Evolutionary conservation across 2,113 vertebrate species (phyloP).

Genomic region (Pachypanchax playfairii): DNA sequence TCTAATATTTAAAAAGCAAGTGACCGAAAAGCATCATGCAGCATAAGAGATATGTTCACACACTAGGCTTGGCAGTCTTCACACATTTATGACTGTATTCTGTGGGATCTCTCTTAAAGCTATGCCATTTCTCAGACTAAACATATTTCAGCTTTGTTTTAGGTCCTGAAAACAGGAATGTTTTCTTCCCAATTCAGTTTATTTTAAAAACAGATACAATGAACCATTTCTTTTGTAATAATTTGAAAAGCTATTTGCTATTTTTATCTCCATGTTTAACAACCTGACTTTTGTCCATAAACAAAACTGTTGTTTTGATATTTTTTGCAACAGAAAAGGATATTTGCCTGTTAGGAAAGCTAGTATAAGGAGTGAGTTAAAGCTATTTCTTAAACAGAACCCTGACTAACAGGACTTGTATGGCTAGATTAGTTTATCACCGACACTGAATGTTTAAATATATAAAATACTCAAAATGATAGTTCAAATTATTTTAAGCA

Average conservation of each 20-base stretch:
- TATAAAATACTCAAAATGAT: not conserved
- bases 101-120: slow-evolving; percentile 67
- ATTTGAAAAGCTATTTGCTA: slow-evolving; percentile 20
- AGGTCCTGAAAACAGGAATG: slow-evolving; percentile 35
- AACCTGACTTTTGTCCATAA: slow-evolving; percentile 13
- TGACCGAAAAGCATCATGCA: slow-evolving; percentile 86
- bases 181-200: slow-evolving; percentile 47
- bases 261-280: slow-evolving; percentile 20
- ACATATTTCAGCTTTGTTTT: slow-evolving; percentile 20
- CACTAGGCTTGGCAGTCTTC: slow-evolving; percentile 92
- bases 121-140: slow-evolving; percentile 52
- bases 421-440: not conserved
- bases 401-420: not conserved
- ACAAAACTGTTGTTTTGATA: slow-evolving; percentile 14
- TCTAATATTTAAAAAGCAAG: slow-evolving; percentile 81
- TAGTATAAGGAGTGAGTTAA: slow-evolving; percentile 26
- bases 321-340: slow-evolving; percentile 14
- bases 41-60: slow-evolving; percentile 81
- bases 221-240: slow-evolving; percentile 18
- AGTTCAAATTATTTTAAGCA: not conserved
- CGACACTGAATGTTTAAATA: not conserved
- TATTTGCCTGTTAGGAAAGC: slow-evolving; percentile 36
- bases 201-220: slow-evolving; percentile 11
- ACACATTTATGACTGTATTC: slow-evolving; percentile 67
- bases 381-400: slow-evolving; percentile 42